Evolutionary conservation across 2,113 vertebrate species (phyloP).

Genomic region (Ictalurus furcatus): DNA sequence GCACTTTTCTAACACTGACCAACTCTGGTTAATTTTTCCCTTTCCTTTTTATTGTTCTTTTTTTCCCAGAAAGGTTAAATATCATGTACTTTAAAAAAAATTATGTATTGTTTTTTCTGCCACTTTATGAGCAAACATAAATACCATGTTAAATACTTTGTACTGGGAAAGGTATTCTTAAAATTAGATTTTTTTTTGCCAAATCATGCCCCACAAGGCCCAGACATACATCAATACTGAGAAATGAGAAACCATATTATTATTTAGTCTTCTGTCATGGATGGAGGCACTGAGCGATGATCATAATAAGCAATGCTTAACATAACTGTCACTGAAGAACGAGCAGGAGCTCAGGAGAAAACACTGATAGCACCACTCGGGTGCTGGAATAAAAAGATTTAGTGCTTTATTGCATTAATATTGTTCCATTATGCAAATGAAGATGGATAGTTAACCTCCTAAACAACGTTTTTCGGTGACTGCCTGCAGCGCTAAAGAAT

Average conservation of each 20-base stretch:
- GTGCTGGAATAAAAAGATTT: slow-evolving; percentile 15
- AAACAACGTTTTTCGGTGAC: neutral
- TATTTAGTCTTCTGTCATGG: neutral
- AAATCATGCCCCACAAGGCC: neutral
- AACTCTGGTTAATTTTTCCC: neutral
- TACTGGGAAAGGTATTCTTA: neutral
- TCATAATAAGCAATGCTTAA: neutral
- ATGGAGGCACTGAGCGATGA: neutral
- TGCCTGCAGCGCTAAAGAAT: neutral
- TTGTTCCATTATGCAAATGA: neutral
- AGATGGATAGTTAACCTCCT: neutral
- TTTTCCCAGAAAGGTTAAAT: neutral
- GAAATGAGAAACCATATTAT: neutral
- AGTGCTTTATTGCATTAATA: slow-evolving; percentile 21
- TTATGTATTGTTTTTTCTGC: neutral
- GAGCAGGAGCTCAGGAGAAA: neutral
- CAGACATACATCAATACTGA: neutral
- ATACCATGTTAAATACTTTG: neutral
- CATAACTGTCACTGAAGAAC: neutral
- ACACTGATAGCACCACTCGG: neutral
- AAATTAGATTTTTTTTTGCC: neutral
- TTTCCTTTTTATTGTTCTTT: neutral
- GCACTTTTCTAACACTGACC: neutral
- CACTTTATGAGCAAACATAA: neutral
- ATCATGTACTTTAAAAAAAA: neutral